phyloP scores from a whole-genome alignment of 2,888 invertebrate genomes.

The Cryptocheilus praepositus region DNA sequence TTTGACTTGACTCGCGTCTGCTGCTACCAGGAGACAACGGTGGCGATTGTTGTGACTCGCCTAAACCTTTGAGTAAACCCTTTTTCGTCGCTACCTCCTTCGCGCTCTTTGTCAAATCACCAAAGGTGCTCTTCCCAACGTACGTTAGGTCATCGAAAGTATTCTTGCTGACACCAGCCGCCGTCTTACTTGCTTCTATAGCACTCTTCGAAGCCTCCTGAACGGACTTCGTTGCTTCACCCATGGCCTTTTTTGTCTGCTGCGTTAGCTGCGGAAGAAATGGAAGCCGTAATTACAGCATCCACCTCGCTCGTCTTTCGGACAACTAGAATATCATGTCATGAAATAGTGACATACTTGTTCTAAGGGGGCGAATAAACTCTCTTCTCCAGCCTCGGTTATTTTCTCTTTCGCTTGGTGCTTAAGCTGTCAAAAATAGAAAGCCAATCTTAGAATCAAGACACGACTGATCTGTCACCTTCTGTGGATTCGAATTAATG shows the following conservation, averaged over 20 bases:
- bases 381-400: slow-evolving; percentile 84
- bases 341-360: slow-evolving; percentile 77
- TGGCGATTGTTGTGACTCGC: neutral
- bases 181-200: slow-evolving; percentile 90
- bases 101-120: slow-evolving; percentile 93
- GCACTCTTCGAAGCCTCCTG: slow-evolving; percentile 91
- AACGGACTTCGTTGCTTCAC: slow-evolving; percentile 86
- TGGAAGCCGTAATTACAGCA: too few relatives aligned
- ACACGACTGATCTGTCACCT: too few relatives aligned
- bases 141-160: slow-evolving; percentile 92
- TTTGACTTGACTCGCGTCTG: slow-evolving; percentile 76
- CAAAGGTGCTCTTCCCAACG: slow-evolving; percentile 92
- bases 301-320: too few relatives aligned
- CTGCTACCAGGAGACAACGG: neutral
- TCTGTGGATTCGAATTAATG: too few relatives aligned
- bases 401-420: slow-evolving; percentile 80
- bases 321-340: too few relatives aligned
- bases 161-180: slow-evolving; percentile 91
- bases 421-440: slow-evolving; percentile 75
- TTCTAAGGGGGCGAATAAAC: slow-evolving; percentile 86
- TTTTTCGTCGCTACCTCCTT: slow-evolving; percentile 92
- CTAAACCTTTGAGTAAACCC: slow-evolving; percentile 83
- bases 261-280: slow-evolving; percentile 81
- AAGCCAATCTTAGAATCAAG: too few relatives aligned
- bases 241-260: slow-evolving; percentile 92